Evolutionary conservation across 2,113 vertebrate species (phyloP).

Genomic region (Dunckerocampus dactyliophorus): DNA sequence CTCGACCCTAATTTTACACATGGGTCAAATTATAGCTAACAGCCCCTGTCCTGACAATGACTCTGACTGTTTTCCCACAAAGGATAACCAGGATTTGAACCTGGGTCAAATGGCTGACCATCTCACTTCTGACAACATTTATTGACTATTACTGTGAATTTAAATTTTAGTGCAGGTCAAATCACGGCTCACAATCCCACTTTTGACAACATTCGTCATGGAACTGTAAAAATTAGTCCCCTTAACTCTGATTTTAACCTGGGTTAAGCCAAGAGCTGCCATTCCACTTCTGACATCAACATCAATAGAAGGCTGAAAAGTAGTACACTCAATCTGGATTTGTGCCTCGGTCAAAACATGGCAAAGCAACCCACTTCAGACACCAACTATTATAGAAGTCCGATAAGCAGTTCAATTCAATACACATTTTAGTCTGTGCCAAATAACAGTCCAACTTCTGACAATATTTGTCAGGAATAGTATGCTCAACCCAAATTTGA

Average conservation of each 20-base stretch:
- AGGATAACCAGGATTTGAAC: too few species aligned
- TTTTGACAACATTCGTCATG: not conserved
- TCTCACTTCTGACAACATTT: not conserved
- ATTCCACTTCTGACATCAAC: not conserved
- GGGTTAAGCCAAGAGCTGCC: not conserved
- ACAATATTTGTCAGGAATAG: not conserved
- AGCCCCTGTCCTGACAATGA: too few species aligned
- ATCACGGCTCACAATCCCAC: not conserved
- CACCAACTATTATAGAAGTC: not conserved
- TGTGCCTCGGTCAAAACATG: not conserved
- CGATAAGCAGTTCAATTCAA: too few species aligned
- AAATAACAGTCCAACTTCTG: not conserved
- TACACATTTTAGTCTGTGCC: not conserved
- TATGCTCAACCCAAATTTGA: not conserved
- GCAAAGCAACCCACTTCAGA: not conserved
- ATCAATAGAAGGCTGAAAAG: not conserved
- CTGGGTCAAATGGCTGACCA: not conserved
- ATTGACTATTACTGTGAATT: too few species aligned
- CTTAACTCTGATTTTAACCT: not conserved
- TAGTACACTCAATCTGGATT: not conserved
- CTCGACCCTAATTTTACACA: too few species aligned
- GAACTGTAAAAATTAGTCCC: not conserved
- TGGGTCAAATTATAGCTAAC: too few species aligned
- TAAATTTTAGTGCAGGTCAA: too few species aligned
- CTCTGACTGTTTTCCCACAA: too few species aligned